Evolutionary conservation across 2,888 invertebrate species (phyloP), one percentile per base, ranked within the genome.

Genomic region (Eurois occulta): DNA sequence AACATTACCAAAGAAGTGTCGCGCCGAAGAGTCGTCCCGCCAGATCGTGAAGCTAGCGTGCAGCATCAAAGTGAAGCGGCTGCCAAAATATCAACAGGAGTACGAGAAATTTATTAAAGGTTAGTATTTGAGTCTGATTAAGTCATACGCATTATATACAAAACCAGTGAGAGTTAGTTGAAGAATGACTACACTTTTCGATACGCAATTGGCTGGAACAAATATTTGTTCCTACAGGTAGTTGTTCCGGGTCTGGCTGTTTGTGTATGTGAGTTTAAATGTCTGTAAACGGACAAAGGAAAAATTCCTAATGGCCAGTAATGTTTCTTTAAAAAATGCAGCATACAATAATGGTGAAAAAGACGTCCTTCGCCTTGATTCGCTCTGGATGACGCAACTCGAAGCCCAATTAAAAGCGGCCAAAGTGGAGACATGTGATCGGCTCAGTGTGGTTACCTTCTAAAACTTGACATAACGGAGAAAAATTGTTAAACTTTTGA

Each of bases 51-150:
- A 98, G 93, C 97, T 98, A 85, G 99, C 99, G 8, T 98, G 99
- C 92, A 98, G 98, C 89, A 97, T 99, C 75, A 99, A 99, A 95
- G 98, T 99, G 76, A 99, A 99, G 94, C 98, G 99, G 90, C 96
- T 99, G 85, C 98, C 98, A 93, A 99, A 99, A 92, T 99, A 99
- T 93, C 99, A 99, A 94, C 98, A 98, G 86, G 99, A 99, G 91
- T 97, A 96, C 80, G 97, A 97, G 88, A 97, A 97, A 81, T 94
- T 96, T 72, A 95, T 97, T 60, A 97, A 97, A 94, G 97, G 97
- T 97, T 88, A 64, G 69, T 38, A 70, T 77, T 66, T 69, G 1
- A 43, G 8, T 18, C 16, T 2, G 18, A 60, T 32, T 60, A 60
- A 60, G 28, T 18, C 13, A 58, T 58, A 58, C 11, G n/a, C n/a